phyloP scores from a whole-genome alignment of 2,797 vertebrate genomes.

The Anabacerthia variegaticeps region DNA sequence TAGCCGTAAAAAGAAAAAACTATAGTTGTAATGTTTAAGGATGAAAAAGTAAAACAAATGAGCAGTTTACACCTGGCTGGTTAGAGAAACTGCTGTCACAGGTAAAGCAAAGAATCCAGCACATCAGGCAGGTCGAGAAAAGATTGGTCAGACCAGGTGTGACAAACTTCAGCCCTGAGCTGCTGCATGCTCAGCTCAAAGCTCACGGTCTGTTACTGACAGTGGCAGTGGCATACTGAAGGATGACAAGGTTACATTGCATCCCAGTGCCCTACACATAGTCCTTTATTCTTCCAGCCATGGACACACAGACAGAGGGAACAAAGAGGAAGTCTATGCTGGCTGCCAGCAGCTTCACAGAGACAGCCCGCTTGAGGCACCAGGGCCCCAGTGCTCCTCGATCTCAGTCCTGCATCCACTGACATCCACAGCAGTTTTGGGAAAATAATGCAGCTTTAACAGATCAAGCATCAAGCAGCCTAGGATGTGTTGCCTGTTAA shows the following conservation, averaged over 20 bases:
- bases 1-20: not conserved
- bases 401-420: rapidly evolving
- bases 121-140: not conserved
- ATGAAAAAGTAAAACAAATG: not conserved
- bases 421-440: not conserved
- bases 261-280: rapidly evolving
- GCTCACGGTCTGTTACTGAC: not conserved
- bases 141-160: not conserved
- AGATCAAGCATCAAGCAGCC: not conserved
- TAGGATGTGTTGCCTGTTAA: not conserved
- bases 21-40: not conserved
- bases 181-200: not conserved
- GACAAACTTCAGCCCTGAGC: not conserved
- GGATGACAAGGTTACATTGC: rapidly evolving
- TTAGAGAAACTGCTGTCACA: not conserved
- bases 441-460: not conserved
- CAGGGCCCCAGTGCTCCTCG: not conserved
- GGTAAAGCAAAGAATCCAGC: not conserved
- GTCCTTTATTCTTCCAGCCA: not conserved
- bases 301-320: rapidly evolving
- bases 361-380: not conserved
- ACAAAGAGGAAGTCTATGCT: not conserved
- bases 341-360: not conserved
- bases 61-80: not conserved
- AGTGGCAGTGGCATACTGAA: not conserved